Conservation (phyloP, 2,888 invertebrate genomes). For the Stenodema calcarata region DNA sequence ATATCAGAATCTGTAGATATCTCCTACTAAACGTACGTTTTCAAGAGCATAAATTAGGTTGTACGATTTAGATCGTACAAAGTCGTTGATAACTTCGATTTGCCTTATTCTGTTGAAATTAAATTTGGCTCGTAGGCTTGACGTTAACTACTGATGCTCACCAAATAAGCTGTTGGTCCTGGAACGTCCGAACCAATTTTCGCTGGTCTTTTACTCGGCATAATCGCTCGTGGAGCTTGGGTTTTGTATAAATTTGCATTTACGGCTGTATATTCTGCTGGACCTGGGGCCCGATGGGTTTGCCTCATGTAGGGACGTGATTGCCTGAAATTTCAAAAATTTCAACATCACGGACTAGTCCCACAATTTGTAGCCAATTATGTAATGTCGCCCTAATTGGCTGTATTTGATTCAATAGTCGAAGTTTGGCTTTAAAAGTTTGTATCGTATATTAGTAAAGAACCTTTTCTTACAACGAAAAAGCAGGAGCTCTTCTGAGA, state of each 20-base stretch:
- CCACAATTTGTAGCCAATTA: too few relatives aligned
- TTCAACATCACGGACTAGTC: neutral
- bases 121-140: too few relatives aligned
- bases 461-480: conserved; percentile 35
- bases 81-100: too few relatives aligned
- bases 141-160: neutral
- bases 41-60: too few relatives aligned
- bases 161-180: conserved; percentile 37
- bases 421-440: too few relatives aligned
- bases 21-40: too few relatives aligned
- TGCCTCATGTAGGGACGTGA: conserved; percentile 32
- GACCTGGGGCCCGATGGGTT: conserved; percentile 7
- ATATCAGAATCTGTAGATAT: too few relatives aligned
- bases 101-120: too few relatives aligned
- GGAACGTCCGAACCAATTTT: conserved; percentile 11
- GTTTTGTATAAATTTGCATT: conserved; percentile 24
- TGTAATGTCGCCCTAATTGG: too few relatives aligned
- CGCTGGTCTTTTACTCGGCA: neutral
- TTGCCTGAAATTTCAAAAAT: neutral
- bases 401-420: neutral
- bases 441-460: too few relatives aligned
- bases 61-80: too few relatives aligned
- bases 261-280: conserved; percentile 17
- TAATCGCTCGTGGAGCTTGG: conserved; percentile 18
- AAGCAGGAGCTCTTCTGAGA: conserved; percentile 39